Evolutionary conservation across 1,140 invertebrate species (phyloP), one percentile per base, ranked within the genome.

Genomic region (Lucilia sericata): DNA sequence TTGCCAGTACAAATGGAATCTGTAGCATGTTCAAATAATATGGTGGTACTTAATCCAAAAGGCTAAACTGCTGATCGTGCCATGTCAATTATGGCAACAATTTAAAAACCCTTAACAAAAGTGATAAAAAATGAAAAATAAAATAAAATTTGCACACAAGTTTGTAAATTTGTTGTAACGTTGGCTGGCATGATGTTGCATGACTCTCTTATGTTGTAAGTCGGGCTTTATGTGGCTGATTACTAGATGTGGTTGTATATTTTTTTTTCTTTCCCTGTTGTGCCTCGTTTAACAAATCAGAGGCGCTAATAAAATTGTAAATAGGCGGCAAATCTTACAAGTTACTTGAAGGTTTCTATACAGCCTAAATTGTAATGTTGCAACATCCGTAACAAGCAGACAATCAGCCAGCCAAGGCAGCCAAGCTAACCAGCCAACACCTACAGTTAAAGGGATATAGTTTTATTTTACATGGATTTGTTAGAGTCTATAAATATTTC

Each of bases 221-320:
- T 70, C 19, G 7, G 51, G 12, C 51, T 55, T 55, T 17, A 55
- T 55, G 42, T 42, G 42, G 5, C 42, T 60, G 55, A 60, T 60
- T 60, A 60, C 55, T n/a, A 60, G 55, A 60, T 60, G 14, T 60
- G 14, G 9, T 51, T 80, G 42, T 80, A 30, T 2, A 30, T 1
- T 30, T 30, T 42, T 78, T 42, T 19, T 42, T 1, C 14, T 80
- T 80, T 49, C 36, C n/a, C 74, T 36, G 70, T 74, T 78, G 76
- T 51, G 76, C 42, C 76, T 80, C 76, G 76, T 80, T 80, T 51
- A 80, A 80, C 76, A 80, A 80, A 80, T 80, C 76, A 51, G 76
- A 49, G 76, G 76, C 76, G 76, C 76, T 80, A 80, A 80, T 80
- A 80, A 80, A 80, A 80, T 80, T 80, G 76, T 80, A 80, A 80